Evolutionary conservation across 2,797 vertebrate species (phyloP).

Genomic region (Poecilia gillii): DNA sequence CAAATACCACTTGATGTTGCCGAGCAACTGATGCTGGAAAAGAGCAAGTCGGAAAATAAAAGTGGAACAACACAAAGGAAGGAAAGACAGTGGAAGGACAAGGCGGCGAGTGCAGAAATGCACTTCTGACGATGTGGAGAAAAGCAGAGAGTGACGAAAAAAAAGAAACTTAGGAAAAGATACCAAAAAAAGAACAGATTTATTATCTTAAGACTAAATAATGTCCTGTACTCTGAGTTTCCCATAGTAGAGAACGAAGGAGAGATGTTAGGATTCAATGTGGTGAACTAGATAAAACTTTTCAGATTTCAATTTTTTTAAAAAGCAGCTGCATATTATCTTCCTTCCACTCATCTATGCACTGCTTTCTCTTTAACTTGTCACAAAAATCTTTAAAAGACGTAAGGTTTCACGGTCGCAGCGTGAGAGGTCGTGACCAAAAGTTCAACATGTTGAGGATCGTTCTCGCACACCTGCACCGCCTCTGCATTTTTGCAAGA

Average conservation of each 20-base stretch:
- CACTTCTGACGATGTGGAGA: constrained; percentile 22
- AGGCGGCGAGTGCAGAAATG: constrained; percentile 19
- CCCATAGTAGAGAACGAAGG: neutral
- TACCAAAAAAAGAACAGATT: neutral
- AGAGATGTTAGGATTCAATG: neutral
- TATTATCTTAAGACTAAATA: neutral
- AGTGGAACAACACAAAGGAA: constrained; percentile 34
- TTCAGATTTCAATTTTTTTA: neutral
- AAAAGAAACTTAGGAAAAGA: neutral
- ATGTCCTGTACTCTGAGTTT: neutral
- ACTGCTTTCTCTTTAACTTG: neutral
- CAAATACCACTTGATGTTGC: constrained; percentile 66
- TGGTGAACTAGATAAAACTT: neutral
- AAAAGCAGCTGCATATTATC: neutral
- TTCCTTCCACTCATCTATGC: neutral
- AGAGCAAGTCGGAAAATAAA: constrained; percentile 40
- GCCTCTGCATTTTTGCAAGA: neutral
- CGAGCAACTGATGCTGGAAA: constrained; percentile 67
- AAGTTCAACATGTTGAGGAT: neutral
- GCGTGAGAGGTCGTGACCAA: too few species aligned
- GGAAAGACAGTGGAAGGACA: constrained; percentile 33
- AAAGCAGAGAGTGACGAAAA: neutral
- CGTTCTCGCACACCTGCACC: neutral
- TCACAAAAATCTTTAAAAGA: neutral
- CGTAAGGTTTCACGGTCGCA: too few species aligned